Conservation (phyloP, 2,113 vertebrate species). For the Pristiophorus japonicus region DNA sequence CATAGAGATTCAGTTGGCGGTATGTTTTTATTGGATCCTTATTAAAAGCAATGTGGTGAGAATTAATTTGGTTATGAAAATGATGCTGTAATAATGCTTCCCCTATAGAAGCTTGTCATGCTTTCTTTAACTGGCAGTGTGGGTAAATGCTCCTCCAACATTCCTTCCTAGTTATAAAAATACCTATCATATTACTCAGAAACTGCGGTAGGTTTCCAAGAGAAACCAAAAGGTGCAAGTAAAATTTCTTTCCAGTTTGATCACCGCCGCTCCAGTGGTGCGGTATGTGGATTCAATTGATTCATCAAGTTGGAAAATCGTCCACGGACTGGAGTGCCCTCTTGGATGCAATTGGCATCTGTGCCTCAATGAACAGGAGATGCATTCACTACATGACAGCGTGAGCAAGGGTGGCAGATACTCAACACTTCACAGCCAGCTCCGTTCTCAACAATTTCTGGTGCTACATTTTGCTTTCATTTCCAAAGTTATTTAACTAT, state of each 20-base stretch:
- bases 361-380: background rate
- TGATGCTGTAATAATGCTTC: background rate
- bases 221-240: background rate
- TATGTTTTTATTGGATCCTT: background rate
- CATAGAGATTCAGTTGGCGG: background rate
- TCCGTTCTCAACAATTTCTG: background rate
- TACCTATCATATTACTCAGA: background rate
- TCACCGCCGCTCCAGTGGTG: background rate
- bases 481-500: background rate
- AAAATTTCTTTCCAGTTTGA: background rate
- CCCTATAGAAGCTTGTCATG: background rate
- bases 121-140: background rate
- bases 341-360: background rate
- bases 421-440: background rate
- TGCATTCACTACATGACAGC: background rate
- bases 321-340: background rate
- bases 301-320: background rate
- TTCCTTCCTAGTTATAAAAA: background rate
- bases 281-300: background rate
- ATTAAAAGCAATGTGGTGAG: background rate
- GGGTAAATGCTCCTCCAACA: background rate
- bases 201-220: background rate
- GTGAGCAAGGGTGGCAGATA: background rate
- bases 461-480: background rate
- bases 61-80: background rate